Percentiles rank a stretch among this genome's conserved stretches.
Conservation (phyloP, 2,113 vertebrate genomes). For the Zeus faber region DNA sequence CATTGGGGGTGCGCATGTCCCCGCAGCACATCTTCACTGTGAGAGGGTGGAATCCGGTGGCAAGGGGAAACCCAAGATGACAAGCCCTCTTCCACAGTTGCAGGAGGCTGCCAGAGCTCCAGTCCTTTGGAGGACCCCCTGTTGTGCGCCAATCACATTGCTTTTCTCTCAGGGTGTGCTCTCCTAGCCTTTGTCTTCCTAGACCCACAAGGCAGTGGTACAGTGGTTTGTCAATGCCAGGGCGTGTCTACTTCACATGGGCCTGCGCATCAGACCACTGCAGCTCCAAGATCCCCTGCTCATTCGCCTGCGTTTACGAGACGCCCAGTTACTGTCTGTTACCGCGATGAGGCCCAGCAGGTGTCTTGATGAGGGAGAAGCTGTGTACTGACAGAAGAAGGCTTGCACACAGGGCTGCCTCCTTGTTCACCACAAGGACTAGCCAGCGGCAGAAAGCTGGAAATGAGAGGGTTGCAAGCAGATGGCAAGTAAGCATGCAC, state of each 20-base stretch:
- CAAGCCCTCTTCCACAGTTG: too few relatives aligned
- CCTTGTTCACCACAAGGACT: neutral
- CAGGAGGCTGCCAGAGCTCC: too few relatives aligned
- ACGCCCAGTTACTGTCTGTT: neutral
- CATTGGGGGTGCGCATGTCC: too few relatives aligned
- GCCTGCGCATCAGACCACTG: neutral
- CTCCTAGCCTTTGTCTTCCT: neutral
- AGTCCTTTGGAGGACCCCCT: too few relatives aligned
- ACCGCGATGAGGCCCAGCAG: conserved; percentile 1
- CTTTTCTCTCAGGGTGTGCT: too few relatives aligned
- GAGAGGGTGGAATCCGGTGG: too few relatives aligned
- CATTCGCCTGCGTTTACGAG: neutral
- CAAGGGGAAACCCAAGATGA: too few relatives aligned
- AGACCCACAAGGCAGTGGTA: too few relatives aligned
- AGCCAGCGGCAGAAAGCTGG: conserved; percentile 1
- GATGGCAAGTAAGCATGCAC: neutral
- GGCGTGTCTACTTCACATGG: neutral
- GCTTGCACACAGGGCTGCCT: neutral
- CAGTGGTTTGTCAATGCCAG: neutral
- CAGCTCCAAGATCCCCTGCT: neutral
- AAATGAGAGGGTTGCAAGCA: neutral
- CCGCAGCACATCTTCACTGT: too few relatives aligned
- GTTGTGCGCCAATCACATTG: too few relatives aligned
- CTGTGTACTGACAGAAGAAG: neutral
- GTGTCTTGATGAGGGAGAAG: conserved; percentile 3